Conservation (phyloP, 1,140 invertebrate genomes). For the Drosophila melanica region DNA sequence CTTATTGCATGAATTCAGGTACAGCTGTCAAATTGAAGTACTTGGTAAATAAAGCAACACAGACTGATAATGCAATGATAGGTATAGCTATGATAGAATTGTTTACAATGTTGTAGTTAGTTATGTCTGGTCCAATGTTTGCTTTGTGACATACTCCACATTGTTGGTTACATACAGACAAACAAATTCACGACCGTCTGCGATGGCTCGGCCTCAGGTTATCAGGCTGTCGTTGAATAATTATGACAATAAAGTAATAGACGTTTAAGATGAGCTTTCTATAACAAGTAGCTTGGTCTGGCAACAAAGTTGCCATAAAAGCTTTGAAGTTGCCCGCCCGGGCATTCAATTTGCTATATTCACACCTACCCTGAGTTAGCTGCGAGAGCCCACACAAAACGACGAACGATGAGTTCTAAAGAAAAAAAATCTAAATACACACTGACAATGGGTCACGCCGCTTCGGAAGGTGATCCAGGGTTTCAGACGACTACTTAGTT, state of each 20-base stretch:
- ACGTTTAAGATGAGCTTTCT: slow-evolving; percentile 43
- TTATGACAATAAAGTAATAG: slow-evolving; percentile 50
- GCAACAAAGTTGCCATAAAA: slow-evolving; percentile 60
- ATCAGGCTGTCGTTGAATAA: not conserved
- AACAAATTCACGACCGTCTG: not conserved
- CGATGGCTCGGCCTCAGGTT: not conserved
- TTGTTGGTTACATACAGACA: slow-evolving; percentile 1
- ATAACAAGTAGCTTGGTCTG: slow-evolving; percentile 10
- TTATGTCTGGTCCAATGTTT: slow-evolving; percentile 38
- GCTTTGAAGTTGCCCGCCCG: slow-evolving; percentile 67
- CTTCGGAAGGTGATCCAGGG: slow-evolving; percentile 1
- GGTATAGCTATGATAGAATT: slow-evolving; percentile 60
- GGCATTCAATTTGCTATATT: slow-evolving; percentile 71
- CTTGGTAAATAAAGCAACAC: slow-evolving; percentile 62
- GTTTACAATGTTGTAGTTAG: slow-evolving; percentile 62
- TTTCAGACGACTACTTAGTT: slow-evolving; percentile 8
- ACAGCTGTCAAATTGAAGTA: slow-evolving; percentile 77
- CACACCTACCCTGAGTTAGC: slow-evolving; percentile 43
- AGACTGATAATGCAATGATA: slow-evolving; percentile 34
- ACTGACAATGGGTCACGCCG: slow-evolving; percentile 11
- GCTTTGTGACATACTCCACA: slow-evolving; percentile 25
- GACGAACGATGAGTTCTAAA: slow-evolving; percentile 43
- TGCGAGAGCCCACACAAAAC: slow-evolving; percentile 56
- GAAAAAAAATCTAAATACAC: slow-evolving; percentile 54
- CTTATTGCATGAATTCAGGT: slow-evolving; percentile 17